A percentile compares a stretch with the other conserved stretches of the same genome.
These are phyloP conservation scores for Chamaetylas fuelleborni DNA, from an alignment of 2,113 vertebrate genomes.

Conservation along the genomic window DNA sequence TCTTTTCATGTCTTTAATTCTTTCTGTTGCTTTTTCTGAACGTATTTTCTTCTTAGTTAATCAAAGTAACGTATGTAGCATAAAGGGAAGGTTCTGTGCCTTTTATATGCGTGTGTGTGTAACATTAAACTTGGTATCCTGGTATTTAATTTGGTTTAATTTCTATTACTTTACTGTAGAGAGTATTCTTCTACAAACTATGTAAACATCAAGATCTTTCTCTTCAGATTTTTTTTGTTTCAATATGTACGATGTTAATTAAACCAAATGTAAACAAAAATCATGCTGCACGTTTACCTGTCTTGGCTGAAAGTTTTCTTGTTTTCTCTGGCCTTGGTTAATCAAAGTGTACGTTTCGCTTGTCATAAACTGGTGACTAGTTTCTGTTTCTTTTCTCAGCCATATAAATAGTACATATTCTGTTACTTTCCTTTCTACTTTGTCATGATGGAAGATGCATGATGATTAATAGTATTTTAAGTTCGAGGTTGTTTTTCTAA, in stretches of 20 bases:
- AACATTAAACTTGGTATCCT: not conserved
- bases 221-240: not conserved
- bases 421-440: not conserved
- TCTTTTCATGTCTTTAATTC: not conserved
- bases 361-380: not conserved
- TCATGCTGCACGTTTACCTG: not conserved
- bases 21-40: not conserved
- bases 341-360: not conserved
- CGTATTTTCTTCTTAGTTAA: not conserved
- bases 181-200: not conserved
- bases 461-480: not conserved
- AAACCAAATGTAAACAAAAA: not conserved
- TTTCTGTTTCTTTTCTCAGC: not conserved
- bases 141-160: not conserved
- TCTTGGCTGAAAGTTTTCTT: not conserved
- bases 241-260: not conserved
- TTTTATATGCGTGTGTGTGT: fast-evolving
- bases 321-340: not conserved
- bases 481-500: not conserved
- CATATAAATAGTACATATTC: not conserved
- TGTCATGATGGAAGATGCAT: not conserved
- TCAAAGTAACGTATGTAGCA: not conserved
- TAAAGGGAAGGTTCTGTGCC: not conserved
- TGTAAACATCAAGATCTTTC: not conserved
- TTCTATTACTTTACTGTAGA: not conserved